These are phyloP conservation scores for Drosophila mimica DNA, from an alignment of 2,888 invertebrate species.

Conservation along the genomic window DNA sequence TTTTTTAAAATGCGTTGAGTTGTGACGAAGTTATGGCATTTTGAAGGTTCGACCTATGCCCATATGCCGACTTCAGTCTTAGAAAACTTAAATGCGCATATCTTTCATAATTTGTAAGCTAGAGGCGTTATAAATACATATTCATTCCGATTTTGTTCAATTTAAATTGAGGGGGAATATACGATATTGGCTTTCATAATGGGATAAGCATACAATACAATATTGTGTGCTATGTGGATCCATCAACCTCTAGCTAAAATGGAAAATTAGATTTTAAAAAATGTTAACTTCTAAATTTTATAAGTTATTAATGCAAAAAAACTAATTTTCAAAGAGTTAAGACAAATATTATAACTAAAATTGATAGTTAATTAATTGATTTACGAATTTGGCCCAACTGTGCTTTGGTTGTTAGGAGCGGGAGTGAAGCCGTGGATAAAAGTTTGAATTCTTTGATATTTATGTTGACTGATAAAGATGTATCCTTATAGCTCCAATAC, in stretches of 20 bases:
- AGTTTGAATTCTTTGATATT: neutral
- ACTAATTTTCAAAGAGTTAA: neutral
- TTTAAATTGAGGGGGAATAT: neutral
- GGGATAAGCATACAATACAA: too few relatives aligned
- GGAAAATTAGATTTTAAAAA: too few relatives aligned
- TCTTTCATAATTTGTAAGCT: too few relatives aligned
- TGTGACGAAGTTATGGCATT: too few relatives aligned
- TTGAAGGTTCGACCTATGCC: too few relatives aligned
- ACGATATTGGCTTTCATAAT: neutral
- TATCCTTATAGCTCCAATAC: neutral
- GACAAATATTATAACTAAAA: neutral
- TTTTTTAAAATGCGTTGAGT: too few relatives aligned
- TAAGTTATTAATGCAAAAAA: neutral
- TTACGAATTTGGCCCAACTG: neutral
- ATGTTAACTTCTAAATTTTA: neutral
- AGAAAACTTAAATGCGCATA: too few relatives aligned
- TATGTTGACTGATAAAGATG: slow-evolving; percentile 2
- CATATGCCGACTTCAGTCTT: too few relatives aligned
- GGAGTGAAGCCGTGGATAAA: too few relatives aligned
- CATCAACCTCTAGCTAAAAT: too few relatives aligned
- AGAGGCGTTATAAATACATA: neutral
- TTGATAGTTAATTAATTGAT: neutral
- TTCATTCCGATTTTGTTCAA: neutral
- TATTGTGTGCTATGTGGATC: too few relatives aligned
- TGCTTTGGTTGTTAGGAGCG: too few relatives aligned